Evolutionary conservation across 2,888 invertebrate genomes (phyloP).

Genomic region (Drosophila neutralis): DNA sequence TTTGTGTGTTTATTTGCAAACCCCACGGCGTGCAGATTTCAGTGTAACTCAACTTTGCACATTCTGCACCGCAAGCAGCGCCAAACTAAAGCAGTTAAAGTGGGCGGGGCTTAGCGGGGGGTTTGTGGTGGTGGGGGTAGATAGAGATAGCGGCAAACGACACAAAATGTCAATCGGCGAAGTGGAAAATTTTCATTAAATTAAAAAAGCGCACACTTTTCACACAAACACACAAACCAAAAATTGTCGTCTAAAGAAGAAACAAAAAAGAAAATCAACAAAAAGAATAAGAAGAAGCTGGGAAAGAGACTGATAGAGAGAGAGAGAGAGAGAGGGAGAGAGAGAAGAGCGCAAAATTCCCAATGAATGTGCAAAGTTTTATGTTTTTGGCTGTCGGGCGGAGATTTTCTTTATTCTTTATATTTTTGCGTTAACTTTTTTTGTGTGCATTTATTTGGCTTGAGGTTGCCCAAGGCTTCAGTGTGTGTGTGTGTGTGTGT

Average conservation of each 20-base stretch:
- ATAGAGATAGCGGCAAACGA: constrained; percentile 58
- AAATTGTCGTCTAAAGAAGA: constrained; percentile 56
- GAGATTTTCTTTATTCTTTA: constrained; percentile 60
- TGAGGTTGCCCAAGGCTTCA: constrained; percentile 21
- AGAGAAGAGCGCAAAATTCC: constrained; percentile 38
- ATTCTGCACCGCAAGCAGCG: constrained; percentile 63
- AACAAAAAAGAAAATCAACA: constrained; percentile 26
- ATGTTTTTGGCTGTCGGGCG: constrained; percentile 78
- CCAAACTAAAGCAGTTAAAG: constrained; percentile 45
- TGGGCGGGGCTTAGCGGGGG: not conserved
- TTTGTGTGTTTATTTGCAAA: constrained; percentile 77
- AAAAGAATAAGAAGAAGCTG: constrained; percentile 3
- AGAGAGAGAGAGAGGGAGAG: not conserved
- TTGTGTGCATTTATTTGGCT: constrained; percentile 47
- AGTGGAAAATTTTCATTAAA: constrained; percentile 85
- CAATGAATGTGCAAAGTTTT: constrained; percentile 79
- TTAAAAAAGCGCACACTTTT: constrained; percentile 78
- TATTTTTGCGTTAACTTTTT: constrained; percentile 26
- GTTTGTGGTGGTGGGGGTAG: not conserved
- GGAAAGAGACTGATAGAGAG: not conserved
- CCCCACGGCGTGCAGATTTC: constrained; percentile 61
- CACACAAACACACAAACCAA: constrained; percentile 43
- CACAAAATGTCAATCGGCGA: constrained; percentile 83
- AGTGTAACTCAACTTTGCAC: constrained; percentile 63
- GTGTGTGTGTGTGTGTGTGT: constrained; percentile 11